Conservation (phyloP, 2,797 vertebrate species). For the Melanotaenia nigrans region DNA sequence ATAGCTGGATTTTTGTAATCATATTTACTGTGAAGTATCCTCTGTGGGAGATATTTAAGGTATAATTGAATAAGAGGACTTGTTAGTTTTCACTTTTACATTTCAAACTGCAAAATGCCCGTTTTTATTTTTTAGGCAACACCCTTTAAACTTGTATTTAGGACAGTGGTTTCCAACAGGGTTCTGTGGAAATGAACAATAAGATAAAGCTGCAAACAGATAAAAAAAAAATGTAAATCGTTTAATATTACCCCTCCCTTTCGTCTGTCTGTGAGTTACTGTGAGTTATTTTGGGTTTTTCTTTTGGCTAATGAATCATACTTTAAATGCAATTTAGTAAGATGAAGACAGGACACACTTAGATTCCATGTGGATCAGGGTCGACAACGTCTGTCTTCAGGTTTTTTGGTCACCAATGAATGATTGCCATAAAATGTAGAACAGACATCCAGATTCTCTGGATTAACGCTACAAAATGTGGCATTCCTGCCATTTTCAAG, state of each 20-base stretch:
- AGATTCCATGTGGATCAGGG: neutral
- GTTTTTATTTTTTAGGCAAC: neutral
- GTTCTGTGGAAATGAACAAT: neutral
- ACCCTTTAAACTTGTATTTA: neutral
- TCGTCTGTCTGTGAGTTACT: accelerated
- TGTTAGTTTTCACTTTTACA: conserved; percentile 7
- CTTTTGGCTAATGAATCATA: neutral
- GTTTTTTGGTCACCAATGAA: neutral
- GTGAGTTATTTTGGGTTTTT: neutral
- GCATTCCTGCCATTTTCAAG: neutral
- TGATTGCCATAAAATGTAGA: neutral
- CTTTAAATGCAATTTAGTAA: neutral
- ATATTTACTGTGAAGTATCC: conserved; percentile 34
- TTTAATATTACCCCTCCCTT: neutral
- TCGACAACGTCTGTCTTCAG: no score
- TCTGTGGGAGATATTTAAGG: neutral
- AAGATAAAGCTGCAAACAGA: conserved; percentile 1
- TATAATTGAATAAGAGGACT: conserved; percentile 16
- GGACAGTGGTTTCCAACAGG: neutral
- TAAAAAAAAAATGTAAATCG: neutral
- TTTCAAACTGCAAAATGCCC: conserved; percentile 20
- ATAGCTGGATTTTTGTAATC: conserved; percentile 26
- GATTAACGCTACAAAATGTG: neutral
- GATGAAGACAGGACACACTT: neutral
- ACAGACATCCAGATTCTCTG: neutral